These are phyloP conservation scores for Megaceryle torquata DNA, from an alignment of 2,113 vertebrate genomes.

Conservation along the genomic window DNA sequence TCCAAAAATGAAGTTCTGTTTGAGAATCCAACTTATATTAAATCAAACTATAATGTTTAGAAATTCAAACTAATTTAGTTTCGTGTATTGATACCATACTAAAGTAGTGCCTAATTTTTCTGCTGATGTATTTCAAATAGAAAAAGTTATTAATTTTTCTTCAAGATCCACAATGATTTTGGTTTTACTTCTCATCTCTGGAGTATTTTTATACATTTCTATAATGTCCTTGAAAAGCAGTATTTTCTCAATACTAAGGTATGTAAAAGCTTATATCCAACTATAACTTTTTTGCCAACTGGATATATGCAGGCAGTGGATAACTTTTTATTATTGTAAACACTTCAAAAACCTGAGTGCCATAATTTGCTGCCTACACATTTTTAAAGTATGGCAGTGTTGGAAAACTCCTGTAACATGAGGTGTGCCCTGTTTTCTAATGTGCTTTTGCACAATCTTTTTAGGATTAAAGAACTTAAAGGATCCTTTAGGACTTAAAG, in stretches of 20 bases:
- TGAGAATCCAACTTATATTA: background rate
- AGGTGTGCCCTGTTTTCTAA: background rate
- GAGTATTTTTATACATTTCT: background rate
- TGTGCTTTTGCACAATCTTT: background rate
- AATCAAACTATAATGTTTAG: background rate
- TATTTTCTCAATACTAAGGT: background rate
- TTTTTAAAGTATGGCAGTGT: background rate
- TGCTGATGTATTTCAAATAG: background rate
- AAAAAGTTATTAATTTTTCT: background rate
- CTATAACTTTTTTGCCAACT: background rate
- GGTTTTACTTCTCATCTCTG: background rate
- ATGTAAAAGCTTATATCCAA: background rate
- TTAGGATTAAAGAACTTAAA: background rate
- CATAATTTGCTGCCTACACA: background rate
- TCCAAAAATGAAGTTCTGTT: background rate
- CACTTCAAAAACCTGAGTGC: background rate
- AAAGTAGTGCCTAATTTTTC: background rate
- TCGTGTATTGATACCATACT: background rate
- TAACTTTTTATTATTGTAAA: slow-evolving; percentile 22
- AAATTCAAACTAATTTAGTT: background rate
- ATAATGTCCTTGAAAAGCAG: background rate
- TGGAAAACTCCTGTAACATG: background rate
- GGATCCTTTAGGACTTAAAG: background rate
- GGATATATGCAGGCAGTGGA: background rate
- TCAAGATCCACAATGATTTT: background rate